Base-by-base conservation (phyloP, 2,113 vertebrate genomes). In the Meleagris gallopavo region DNA sequence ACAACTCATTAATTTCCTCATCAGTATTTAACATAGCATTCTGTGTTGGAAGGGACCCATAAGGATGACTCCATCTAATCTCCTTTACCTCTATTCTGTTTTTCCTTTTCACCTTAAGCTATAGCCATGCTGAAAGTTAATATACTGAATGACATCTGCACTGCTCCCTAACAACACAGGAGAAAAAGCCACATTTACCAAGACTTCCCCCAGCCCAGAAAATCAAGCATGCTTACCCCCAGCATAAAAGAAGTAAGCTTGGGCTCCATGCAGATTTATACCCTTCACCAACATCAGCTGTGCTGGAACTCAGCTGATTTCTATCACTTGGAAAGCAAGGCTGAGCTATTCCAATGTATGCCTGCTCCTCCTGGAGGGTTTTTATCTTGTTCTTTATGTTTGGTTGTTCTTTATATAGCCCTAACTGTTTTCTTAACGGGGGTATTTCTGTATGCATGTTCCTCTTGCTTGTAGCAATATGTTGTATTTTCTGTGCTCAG, bases 281-380 rank as follows among this genome's bases (percentile, higher is more conserved):
- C 80, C 55, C 13, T 38, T 21, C 83, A 71, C 60, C 2, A 27
- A 66, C 50, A 70, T 92, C 94, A 94, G 91, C 93, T 93, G 94
- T 81, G 91, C 65, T 90, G 94, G 57, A 64, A 46, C 69, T 88
- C 86, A 57, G 83, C 80, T 88, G 75, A 74, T 86, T 83, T 73
- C n/a, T 18, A 34, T 73, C 95, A 58, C 82, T 70, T 80, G 81
- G 72, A 82, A 88, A 22, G 45, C 8, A 19, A 24, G 57, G 38
- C 20, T 27, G 83, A 94, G 65, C 38, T 90, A 74, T 90, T 94
- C 71, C 69, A 25, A 32, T 62, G 57, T 38, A 10, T 58, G n/a
- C 67, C 86, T 92, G 89, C 72, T 55, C 1, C 38, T 67, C 69
- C 46, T 62, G 65, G 60, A 88, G 75, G 60, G 45, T n/a, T 64